These are phyloP conservation scores for Halcyon senegalensis DNA, from an alignment of 2,113 vertebrate genomes.

Conservation along the genomic window DNA sequence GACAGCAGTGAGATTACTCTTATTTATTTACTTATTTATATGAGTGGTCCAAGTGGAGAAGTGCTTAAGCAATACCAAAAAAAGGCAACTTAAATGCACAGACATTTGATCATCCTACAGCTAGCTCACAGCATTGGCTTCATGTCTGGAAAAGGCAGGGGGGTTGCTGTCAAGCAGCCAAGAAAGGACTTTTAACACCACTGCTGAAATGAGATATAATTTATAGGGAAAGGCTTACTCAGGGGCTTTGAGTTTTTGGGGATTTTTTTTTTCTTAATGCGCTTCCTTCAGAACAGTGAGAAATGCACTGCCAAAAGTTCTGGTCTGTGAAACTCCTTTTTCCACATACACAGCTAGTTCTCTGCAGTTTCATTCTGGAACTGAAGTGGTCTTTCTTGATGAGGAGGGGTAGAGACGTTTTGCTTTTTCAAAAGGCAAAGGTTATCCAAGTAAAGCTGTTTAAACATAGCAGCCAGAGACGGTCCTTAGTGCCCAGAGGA, in stretches of 20 bases:
- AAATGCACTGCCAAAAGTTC: neutral
- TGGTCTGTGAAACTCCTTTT: slow-evolving; percentile 17
- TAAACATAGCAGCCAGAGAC: neutral
- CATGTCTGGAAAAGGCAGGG: slow-evolving; percentile 60
- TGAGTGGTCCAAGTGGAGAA: slow-evolving; percentile 40
- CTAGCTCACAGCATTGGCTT: slow-evolving; percentile 45
- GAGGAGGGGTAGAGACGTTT: neutral
- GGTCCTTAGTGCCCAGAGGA: neutral
- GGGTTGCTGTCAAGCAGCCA: slow-evolving; percentile 49
- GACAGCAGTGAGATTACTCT: neutral
- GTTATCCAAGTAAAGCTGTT: neutral
- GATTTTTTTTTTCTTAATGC: neutral
- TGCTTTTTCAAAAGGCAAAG: neutral
- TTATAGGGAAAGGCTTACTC: slow-evolving; percentile 6
- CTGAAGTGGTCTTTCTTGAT: neutral
- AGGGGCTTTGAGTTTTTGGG: neutral
- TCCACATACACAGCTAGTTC: neutral
- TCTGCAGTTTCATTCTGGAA: neutral
- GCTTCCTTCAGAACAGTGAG: neutral
- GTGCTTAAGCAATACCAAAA: slow-evolving; percentile 54
- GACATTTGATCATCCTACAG: slow-evolving; percentile 58
- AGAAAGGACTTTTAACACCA: slow-evolving; percentile 20
- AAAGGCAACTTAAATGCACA: slow-evolving; percentile 58
- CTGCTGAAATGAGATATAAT: slow-evolving; percentile 53
- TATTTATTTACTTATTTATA: slow-evolving; percentile 54